Base-by-base conservation (phyloP, 30 jellyfish, hydroid and myxozoan species). In the Pelagia noctiluca region DNA sequence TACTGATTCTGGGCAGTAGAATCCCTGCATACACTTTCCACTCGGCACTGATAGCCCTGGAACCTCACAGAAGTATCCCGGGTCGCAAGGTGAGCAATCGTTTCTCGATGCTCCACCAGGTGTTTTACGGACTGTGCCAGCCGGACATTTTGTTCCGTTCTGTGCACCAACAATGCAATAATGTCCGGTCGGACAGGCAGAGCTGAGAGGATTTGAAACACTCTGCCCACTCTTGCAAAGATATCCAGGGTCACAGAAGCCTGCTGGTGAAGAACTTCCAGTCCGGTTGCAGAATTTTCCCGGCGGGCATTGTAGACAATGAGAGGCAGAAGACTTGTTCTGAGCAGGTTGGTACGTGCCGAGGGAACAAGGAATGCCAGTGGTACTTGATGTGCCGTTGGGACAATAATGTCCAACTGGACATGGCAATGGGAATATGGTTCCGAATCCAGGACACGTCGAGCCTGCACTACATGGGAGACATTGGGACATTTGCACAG, bases 71-170 rank as follows among this genome's bases (percentile, higher is more conserved):
- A 47, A 94, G 53, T 65, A 30, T 2, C 99, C 99, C 1, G 97
- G 97, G 62, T 87, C 96, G 35, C 99, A 94, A 4, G 99, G 97
- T 1, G 78, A 69, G 66, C 99, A 94, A 75, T 88, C 97, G 57
- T 65, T 42, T 16, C 86, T 30, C 0, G 95, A 76, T 2, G 87
- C 85, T 1, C 92, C 98, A 26, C 98, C 98, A 0, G 83, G 85
- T 70, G 82, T 79, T 66, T 78, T 82, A 36, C 97, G 48, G 47
- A 93, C 75, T 8, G 98, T 93, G 1, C 98, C 98, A 23, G 97
- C 87, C n/a, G 97, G 98, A 67, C 98, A 93, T 62, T 67, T 29
- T 2, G 95, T 77, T 0, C 93, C 96, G 68, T 73, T 82, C 28
- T 35, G 33, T 1, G 97, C 85, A 30, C 98, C 98, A 46, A 10